Base-by-base conservation (phyloP, 2,797 vertebrate species). In the Miichthys miiuy region DNA sequence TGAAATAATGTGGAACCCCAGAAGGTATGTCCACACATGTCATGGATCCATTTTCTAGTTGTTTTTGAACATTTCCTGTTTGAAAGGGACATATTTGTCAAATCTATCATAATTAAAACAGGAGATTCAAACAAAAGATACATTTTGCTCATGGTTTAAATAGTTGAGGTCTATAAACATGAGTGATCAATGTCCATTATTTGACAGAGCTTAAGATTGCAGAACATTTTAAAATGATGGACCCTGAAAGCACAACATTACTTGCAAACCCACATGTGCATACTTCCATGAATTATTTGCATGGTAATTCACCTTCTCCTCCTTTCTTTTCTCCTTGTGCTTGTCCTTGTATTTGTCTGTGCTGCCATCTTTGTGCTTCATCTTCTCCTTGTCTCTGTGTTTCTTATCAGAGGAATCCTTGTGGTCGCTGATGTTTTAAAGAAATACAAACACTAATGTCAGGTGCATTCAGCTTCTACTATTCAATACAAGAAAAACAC, bases 391-490 rank as follows among this genome's bases (percentile, higher is more conserved):
- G 78, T 99, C 97, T 95, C 95, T 96, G 91, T 98, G 96, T 95
- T 99, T 99, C 93, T 97, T 98, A 90, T 99, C 97, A 63, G 95
- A 96, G 63, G 92, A 96, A 87, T 98, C 97, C 95, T 95, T 98
- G 95, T 97, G 95, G 91, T 98, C 97, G 63, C 97, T 98, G 92
- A 4, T 75, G 48, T 79, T 70, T 54, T 38, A 67, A 71, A 71
- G 42, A 61, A 82, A 76, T 2, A 77, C 1, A 71, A 57, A 69
- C 4, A 56, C n/a, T 27, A 17, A 68, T 48, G 47, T 30, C 12
- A 41, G 5, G 60, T 21, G 1, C 14, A 25, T 66, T 60, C 3
- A 50, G 14, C 63, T 46, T 46, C 1, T 7, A 47, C 12, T 34
- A 41, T 13, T 57, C 0, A 47, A 17, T 13, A 5, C 17, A 25